Percentiles rank a stretch among this genome's conserved stretches.
These are phyloP conservation scores for Eriocheir sinensis DNA, from an alignment of 1,140 invertebrate genomes.

Conservation along the genomic window DNA sequence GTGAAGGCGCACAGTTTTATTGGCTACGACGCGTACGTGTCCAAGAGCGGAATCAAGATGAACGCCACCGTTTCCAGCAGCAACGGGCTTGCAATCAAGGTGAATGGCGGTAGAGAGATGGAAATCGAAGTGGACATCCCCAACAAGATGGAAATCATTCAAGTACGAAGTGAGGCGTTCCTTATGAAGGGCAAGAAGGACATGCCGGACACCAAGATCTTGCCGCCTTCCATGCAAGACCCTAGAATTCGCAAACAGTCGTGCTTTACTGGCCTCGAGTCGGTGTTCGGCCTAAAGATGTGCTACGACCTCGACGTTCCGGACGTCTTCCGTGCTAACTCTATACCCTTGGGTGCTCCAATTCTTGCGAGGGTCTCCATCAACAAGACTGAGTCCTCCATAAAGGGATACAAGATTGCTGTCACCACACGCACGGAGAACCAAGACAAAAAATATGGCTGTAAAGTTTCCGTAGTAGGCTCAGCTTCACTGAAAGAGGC, in stretches of 20 bases:
- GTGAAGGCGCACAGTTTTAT: slow-evolving; percentile 54
- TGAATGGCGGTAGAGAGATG: neutral
- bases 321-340: slow-evolving; percentile 48
- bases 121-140: slow-evolving; percentile 49
- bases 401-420: slow-evolving; percentile 48
- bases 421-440: neutral
- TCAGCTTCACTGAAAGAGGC: slow-evolving; percentile 30
- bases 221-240: slow-evolving; percentile 41
- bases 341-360: slow-evolving; percentile 50
- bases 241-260: neutral
- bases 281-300: slow-evolving; percentile 38
- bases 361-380: slow-evolving; percentile 3
- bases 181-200: slow-evolving; percentile 50
- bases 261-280: slow-evolving; percentile 42
- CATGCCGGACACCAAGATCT: slow-evolving; percentile 46
- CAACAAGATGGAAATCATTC: slow-evolving; percentile 62
- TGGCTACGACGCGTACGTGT: slow-evolving; percentile 49
- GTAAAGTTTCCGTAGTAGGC: neutral
- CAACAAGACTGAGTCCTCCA: slow-evolving; percentile 54
- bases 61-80: slow-evolving; percentile 29
- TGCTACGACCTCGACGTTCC: slow-evolving; percentile 66
- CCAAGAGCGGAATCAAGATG: slow-evolving; percentile 50
- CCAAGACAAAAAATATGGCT: neutral
- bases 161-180: slow-evolving; percentile 48
- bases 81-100: slow-evolving; percentile 16